Evolutionary conservation across 2,113 vertebrate genomes (phyloP).

Genomic region (Oriolus oriolus): DNA sequence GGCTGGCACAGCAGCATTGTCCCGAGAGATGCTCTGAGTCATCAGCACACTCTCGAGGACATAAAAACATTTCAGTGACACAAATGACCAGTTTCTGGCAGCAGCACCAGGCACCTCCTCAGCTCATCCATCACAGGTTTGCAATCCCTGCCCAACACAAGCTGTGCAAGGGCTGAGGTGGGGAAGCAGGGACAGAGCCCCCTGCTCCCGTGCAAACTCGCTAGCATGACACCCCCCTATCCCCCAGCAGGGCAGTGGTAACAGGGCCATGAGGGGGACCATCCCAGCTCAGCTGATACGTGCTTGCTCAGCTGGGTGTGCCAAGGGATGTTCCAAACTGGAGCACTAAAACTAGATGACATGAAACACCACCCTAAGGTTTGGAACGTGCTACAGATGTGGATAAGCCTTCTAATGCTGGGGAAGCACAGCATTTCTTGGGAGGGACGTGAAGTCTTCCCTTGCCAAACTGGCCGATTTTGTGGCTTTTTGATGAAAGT

Average conservation of each 20-base stretch:
- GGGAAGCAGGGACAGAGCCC: fast-evolving
- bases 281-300: fast-evolving
- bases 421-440: neutral
- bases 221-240: fast-evolving
- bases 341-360: neutral
- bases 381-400: neutral
- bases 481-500: neutral
- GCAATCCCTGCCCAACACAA: neutral
- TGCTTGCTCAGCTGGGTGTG: neutral
- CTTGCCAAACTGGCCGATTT: neutral
- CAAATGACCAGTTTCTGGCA: neutral
- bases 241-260: fast-evolving
- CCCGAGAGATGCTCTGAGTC: neutral
- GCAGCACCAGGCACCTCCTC: neutral
- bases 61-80: neutral
- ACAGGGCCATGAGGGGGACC: fast-evolving
- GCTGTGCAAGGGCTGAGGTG: neutral
- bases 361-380: neutral
- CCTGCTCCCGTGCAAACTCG: fast-evolving
- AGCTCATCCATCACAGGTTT: neutral
- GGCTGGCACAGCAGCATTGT: neutral
- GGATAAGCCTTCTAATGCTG: neutral
- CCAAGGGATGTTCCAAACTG: neutral
- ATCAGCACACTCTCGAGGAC: neutral
- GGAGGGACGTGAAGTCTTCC: neutral